Conservation (phyloP, 2,113 vertebrate genomes). For the Erinaceus europaeus region DNA sequence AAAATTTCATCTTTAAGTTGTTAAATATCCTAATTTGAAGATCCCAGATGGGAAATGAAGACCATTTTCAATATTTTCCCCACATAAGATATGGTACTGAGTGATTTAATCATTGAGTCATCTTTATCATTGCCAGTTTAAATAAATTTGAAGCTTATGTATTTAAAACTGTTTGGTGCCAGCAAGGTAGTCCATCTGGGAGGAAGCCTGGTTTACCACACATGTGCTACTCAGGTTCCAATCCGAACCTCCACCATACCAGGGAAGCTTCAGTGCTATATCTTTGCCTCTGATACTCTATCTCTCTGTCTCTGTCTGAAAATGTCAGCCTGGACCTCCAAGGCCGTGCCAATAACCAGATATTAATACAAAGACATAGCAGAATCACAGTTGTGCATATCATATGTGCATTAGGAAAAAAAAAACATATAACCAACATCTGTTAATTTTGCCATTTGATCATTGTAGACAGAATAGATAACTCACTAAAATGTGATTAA, state of each 20-base stretch:
- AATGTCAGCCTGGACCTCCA: too few relatives aligned
- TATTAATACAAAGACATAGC: too few relatives aligned
- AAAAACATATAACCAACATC: conserved; percentile 1
- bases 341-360: too few relatives aligned
- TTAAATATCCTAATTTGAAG: not conserved
- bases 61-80: not conserved
- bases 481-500: not conserved
- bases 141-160: conserved; percentile 7
- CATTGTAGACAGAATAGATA: not conserved
- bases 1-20: not conserved
- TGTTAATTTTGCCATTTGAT: not conserved
- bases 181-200: too few relatives aligned
- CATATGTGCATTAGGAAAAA: not conserved
- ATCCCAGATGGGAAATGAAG: not conserved
- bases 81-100: not conserved
- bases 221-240: too few relatives aligned
- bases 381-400: not conserved
- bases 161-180: too few relatives aligned
- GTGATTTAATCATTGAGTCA: not conserved
- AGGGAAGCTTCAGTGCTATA: too few relatives aligned
- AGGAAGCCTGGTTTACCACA: too few relatives aligned
- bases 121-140: not conserved
- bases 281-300: too few relatives aligned
- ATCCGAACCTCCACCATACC: too few relatives aligned
- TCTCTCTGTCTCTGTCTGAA: too few relatives aligned